phyloP scores from a whole-genome alignment of 2,797 vertebrate species.

The Acanthiza pusilla region DNA sequence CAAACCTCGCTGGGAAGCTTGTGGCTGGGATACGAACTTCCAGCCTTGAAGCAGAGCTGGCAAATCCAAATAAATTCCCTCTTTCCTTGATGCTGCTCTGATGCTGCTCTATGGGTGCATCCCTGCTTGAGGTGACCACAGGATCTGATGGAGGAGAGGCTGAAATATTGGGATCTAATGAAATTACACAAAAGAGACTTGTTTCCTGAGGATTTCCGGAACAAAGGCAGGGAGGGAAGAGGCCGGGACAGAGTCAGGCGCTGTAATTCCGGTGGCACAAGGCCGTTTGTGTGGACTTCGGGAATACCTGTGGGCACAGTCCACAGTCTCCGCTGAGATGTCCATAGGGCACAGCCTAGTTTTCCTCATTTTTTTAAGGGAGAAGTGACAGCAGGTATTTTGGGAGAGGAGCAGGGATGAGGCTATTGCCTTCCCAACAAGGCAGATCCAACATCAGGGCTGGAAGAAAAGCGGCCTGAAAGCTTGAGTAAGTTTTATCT shows the following conservation, averaged over 20 bases:
- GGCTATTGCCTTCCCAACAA: rapidly evolving
- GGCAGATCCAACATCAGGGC: not conserved
- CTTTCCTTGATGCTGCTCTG: not conserved
- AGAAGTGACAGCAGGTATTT: not conserved
- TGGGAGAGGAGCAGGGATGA: not conserved
- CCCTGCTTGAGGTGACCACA: rapidly evolving
- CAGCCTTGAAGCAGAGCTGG: not conserved
- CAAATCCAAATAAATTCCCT: not conserved
- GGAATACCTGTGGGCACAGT: not conserved
- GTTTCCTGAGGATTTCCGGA: not conserved
- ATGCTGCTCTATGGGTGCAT: no score
- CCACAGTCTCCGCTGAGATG: no score
- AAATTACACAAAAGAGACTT: rapidly evolving
- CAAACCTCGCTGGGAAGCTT: conserved; percentile 19
- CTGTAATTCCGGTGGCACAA: rapidly evolving
- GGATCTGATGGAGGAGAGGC: not conserved
- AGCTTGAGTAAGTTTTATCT: not conserved
- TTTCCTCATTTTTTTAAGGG: not conserved
- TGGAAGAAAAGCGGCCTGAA: not conserved
- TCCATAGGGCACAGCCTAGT: rapidly evolving
- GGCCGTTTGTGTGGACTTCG: not conserved
- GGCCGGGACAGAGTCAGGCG: not conserved
- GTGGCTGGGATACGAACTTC: not conserved
- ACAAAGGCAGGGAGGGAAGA: not conserved
- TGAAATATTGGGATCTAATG: rapidly evolving